Evolutionary conservation across 2,888 invertebrate species (phyloP).

Genomic region (Phengaris alcon): DNA sequence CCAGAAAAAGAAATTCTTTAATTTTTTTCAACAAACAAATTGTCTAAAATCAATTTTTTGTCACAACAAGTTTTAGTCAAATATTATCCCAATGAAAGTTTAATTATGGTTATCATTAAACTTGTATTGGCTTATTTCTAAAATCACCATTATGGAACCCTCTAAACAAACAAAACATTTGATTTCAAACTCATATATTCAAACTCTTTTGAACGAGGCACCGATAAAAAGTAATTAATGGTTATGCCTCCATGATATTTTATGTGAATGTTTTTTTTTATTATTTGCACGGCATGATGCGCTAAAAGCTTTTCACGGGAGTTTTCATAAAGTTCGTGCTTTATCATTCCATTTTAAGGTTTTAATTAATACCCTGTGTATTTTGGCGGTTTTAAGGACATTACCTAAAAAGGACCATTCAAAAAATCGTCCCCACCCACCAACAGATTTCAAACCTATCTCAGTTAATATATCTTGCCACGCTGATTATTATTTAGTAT

Average conservation of each 20-base stretch:
- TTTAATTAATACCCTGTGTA: slow-evolving; percentile 59
- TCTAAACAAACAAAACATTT: slow-evolving; percentile 10
- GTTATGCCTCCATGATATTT: slow-evolving; percentile 8
- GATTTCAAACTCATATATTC: slow-evolving; percentile 19
- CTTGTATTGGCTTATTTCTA: neutral
- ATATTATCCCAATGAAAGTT: no score
- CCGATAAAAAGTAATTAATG: slow-evolving; percentile 26
- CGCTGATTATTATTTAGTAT: no score
- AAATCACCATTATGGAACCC: neutral
- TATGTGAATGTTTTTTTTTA: slow-evolving; percentile 25
- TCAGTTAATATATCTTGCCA: no score
- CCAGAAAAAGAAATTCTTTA: no score
- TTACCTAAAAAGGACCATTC: neutral
- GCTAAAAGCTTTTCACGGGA: slow-evolving; percentile 33
- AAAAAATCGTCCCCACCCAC: no score
- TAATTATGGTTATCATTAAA: neutral
- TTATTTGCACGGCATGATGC: slow-evolving; percentile 32
- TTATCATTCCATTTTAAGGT: slow-evolving; percentile 50
- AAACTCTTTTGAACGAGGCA: slow-evolving; percentile 7
- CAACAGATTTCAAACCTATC: no score
- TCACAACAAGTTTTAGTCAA: no score
- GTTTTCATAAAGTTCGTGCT: slow-evolving; percentile 52
- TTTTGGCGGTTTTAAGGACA: slow-evolving; percentile 40
- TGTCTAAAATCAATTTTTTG: no score
- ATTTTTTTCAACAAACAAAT: no score